Conservation (phyloP, 1,140 invertebrate species). For the Nautilus pompilius region DNA sequence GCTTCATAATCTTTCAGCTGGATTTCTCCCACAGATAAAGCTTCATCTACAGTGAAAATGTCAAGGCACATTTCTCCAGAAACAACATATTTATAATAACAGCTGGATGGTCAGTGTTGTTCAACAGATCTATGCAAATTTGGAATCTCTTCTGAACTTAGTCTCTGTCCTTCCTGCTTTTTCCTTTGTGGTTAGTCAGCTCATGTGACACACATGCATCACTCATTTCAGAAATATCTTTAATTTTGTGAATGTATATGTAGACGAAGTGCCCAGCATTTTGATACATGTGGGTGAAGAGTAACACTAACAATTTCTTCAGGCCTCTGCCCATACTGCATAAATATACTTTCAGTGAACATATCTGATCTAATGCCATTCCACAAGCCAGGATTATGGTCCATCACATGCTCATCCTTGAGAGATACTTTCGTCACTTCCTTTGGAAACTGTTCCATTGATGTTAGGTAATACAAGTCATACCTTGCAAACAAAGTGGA, state of each 20-base stretch:
- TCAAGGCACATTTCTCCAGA: conserved; percentile 7
- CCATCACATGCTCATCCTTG: conserved; percentile 21
- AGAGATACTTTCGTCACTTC: conserved; percentile 10
- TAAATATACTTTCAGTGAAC: conserved; percentile 24
- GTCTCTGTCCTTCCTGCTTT: conserved; percentile 6
- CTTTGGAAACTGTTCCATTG: conserved; percentile 13
- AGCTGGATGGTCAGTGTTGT: not conserved
- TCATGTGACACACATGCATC: not conserved
- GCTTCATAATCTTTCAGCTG: conserved; percentile 9
- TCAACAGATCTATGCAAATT: conserved; percentile 7
- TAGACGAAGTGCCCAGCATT: conserved; percentile 18
- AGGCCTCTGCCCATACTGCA: conserved; percentile 23
- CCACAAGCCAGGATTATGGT: conserved; percentile 16
- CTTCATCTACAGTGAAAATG: conserved; percentile 9
- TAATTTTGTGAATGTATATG: conserved; percentile 14
- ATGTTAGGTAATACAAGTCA: conserved; percentile 23
- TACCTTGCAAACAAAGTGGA: conserved; percentile 28
- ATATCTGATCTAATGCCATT: conserved; percentile 26
- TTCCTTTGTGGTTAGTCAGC: conserved; percentile 9
- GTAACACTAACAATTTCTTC: conserved; percentile 19
- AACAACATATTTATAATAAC: conserved; percentile 11
- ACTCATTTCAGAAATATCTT: conserved; percentile 1
- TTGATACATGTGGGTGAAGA: conserved; percentile 9
- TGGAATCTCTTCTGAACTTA: conserved; percentile 8
- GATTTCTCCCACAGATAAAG: not conserved